Evolutionary conservation across 2,888 invertebrate species (phyloP), one percentile per base, ranked within the genome.

Genomic region (Melanargia galathea): DNA sequence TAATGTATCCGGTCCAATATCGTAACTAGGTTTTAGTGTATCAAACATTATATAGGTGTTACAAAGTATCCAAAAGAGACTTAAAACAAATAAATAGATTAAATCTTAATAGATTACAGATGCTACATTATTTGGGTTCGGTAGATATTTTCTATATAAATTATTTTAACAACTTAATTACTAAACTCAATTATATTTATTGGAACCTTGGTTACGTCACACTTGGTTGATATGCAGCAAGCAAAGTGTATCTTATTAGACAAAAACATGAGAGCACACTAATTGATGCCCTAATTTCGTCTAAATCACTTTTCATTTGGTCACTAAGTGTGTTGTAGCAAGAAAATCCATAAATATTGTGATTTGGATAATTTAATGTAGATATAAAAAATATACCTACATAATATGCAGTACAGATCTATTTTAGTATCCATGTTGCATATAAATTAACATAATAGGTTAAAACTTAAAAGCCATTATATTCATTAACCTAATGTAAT

Each of bases 91-190:
- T 61, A 61, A 55, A 56, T 62, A 60, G 66, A 66, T 66, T 60
- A 64, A 64, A 66, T 60, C 56, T 64, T 64, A 55, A 56, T 64
- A 67, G 60, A 67, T 60, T 63, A 60, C 30, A 65, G 18, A 49
- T 38, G 18, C 30, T 26, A 46, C 10, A 46, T 18, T 35, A 58
- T 35, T 58, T 33, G 33, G 33, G 46, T 4, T 43, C 20, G 5
- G 22, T 45, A 43, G 26, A 45, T 45, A 45, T 45, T 43, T 40
- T 35, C 18, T 45, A 24, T 30, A 46, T 45, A 60, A 52, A 52
- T 60, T 46, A 45, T 60, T 51, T 43, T 24, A 22, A 33, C 46
- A 38, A 54, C 46, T 45, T 56, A 57, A 33, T 57, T 16, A 30
- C 45, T 45, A 45, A 52, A 35, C 35, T 52, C 20, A 46, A 22